phyloP scores from a whole-genome alignment of 1,140 invertebrate species.

The Drosophila micromelanica region DNA sequence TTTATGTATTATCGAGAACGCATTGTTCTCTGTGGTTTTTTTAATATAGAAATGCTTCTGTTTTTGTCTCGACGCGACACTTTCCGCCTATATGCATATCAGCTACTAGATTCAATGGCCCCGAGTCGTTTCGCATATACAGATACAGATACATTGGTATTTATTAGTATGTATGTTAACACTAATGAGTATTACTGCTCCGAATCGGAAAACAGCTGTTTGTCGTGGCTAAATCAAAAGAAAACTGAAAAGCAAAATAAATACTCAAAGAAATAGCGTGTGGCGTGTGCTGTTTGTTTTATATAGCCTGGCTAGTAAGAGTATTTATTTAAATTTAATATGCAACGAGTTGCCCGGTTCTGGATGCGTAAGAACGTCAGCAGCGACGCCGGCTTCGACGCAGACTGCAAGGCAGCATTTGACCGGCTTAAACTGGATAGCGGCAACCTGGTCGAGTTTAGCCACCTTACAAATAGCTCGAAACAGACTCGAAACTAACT shows the following conservation, averaged over 20 bases:
- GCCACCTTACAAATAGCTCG: conserved; percentile 24
- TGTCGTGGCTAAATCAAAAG: conserved; percentile 48
- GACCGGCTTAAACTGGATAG: conserved; percentile 68
- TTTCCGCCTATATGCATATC: conserved; percentile 21
- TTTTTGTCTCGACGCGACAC: conserved; percentile 23
- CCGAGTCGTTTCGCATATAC: conserved; percentile 9
- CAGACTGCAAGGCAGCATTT: conserved; percentile 50
- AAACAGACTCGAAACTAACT: conserved; percentile 9
- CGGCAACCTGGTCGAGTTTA: conserved; percentile 54
- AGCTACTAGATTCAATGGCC: conserved; percentile 28
- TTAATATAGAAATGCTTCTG: neutral
- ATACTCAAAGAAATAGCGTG: conserved; percentile 19
- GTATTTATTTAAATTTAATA: conserved; percentile 67
- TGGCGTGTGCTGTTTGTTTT: conserved; percentile 22
- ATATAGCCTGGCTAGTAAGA: conserved; percentile 22
- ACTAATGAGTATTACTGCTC: conserved; percentile 43
- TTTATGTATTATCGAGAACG: neutral
- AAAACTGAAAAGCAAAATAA: conserved; percentile 35
- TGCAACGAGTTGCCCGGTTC: conserved; percentile 40
- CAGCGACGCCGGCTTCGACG: conserved; percentile 8
- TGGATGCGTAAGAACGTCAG: conserved; percentile 39
- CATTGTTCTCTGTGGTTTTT: conserved; percentile 18
- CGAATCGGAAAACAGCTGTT: conserved; percentile 56
- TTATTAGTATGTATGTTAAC: neutral
- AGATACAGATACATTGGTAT: conserved; percentile 3